These are phyloP conservation scores for Corythoichthys haematopterus DNA, from an alignment of 2,113 vertebrate genomes.

Conservation along the genomic window DNA sequence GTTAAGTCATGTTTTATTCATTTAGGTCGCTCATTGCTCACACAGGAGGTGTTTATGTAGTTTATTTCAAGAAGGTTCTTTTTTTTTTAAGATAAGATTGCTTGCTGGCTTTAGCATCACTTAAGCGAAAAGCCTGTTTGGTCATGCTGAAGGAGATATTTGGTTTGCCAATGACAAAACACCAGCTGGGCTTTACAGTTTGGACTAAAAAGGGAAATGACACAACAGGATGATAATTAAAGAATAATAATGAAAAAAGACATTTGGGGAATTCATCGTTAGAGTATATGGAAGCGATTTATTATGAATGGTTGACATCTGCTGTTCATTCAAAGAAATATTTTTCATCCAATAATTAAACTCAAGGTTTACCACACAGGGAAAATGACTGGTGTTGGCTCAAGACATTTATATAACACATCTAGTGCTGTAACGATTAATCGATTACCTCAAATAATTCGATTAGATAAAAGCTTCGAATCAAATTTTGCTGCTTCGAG, in stretches of 20 bases:
- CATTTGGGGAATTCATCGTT: neutral
- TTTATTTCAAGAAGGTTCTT: neutral
- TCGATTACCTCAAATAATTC: no score
- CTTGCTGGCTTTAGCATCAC: neutral
- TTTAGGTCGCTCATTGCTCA: slow-evolving; percentile 15
- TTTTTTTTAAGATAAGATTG: neutral
- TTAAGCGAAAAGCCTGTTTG: slow-evolving; percentile 1
- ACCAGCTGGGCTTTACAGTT: neutral
- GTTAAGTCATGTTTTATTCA: slow-evolving; percentile 42
- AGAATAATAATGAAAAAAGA: neutral
- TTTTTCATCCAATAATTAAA: neutral
- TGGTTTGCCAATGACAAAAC: neutral
- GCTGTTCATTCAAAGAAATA: neutral
- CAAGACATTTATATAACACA: neutral
- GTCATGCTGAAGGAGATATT: neutral
- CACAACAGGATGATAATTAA: neutral
- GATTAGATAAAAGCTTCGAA: no score
- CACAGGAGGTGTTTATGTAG: slow-evolving; percentile 5
- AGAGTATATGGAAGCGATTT: neutral
- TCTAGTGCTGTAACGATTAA: neutral
- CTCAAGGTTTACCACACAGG: neutral
- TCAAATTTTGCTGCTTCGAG: no score
- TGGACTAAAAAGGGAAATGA: neutral
- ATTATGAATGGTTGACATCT: neutral
- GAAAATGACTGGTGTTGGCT: no score